Percentiles rank a stretch among this genome's conserved stretches.
These are phyloP conservation scores for Ypsolopha scabrella DNA, from an alignment of 2,888 invertebrate genomes.

Conservation along the genomic window DNA sequence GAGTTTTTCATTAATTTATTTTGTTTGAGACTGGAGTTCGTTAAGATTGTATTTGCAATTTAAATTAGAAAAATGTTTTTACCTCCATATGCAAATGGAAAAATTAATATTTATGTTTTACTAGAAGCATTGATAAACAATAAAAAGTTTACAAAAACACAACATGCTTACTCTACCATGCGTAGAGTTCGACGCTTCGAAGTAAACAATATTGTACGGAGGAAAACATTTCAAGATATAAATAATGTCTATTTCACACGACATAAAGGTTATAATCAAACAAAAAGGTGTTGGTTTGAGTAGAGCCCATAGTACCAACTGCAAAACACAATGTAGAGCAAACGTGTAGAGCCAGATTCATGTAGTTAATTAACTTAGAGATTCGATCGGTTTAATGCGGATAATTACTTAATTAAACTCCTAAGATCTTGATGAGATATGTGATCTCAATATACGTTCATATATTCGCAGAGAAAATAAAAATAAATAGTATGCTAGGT, in stretches of 20 bases:
- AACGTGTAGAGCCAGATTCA: neutral
- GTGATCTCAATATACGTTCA: neutral
- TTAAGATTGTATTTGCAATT: no score
- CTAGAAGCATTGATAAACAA: neutral
- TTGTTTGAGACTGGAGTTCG: no score
- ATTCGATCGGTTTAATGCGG: neutral
- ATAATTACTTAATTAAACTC: constrained; percentile 1
- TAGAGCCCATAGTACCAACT: no score
- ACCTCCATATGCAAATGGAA: no score
- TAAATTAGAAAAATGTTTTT: no score
- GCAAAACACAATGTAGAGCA: neutral
- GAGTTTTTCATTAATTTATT: no score
- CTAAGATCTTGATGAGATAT: neutral
- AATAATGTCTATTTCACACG: no score
- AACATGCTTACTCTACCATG: no score
- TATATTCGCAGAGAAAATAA: neutral
- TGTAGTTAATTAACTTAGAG: neutral
- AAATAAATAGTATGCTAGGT: neutral
- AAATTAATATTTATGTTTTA: neutral
- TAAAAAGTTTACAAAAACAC: neutral
- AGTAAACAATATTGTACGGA: neutral
- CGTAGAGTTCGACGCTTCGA: neutral
- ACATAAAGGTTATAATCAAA: no score
- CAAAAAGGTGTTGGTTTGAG: no score
- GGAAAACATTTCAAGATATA: neutral